Evolutionary conservation across 1,140 invertebrate species (phyloP).

Genomic region (Penaeus japonicus): DNA sequence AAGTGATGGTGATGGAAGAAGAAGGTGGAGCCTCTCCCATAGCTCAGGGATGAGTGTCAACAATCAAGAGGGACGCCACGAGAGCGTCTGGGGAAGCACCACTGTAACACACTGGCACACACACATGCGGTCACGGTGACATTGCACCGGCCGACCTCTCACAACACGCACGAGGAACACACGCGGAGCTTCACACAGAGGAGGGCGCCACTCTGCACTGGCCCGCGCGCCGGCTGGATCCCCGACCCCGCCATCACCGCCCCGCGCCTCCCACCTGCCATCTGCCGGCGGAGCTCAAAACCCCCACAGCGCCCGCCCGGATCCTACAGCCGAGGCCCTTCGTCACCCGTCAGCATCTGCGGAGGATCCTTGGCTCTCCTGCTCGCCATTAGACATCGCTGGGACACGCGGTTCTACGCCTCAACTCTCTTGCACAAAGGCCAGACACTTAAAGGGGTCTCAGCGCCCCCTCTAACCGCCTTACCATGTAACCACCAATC

Average conservation of each 20-base stretch:
- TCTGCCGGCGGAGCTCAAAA: slow-evolving; percentile 32
- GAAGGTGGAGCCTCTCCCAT: slow-evolving; percentile 43
- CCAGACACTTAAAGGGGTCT: no score
- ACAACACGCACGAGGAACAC: slow-evolving; percentile 40
- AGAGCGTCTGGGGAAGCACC: slow-evolving; percentile 35
- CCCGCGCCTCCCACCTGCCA: slow-evolving; percentile 29
- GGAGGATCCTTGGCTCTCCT: not conserved
- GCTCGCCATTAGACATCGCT: no score
- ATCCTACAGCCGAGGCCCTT: not conserved
- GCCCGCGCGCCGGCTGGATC: slow-evolving; percentile 3
- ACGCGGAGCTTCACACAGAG: slow-evolving; percentile 41
- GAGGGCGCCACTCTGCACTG: slow-evolving; percentile 46
- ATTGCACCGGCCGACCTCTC: slow-evolving; percentile 40
- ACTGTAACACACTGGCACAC: slow-evolving; percentile 28
- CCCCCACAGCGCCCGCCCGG: not conserved
- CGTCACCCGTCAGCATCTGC: not conserved
- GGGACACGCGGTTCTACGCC: no score
- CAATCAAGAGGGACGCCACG: slow-evolving; percentile 31
- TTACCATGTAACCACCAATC: no score
- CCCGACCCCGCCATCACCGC: slow-evolving; percentile 31
- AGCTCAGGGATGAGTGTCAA: slow-evolving; percentile 29
- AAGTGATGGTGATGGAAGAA: slow-evolving; percentile 24
- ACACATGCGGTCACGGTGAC: slow-evolving; percentile 38
- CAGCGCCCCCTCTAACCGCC: no score
- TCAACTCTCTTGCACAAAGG: no score